Evolutionary conservation across 1,140 invertebrate genomes (phyloP), one percentile per base, ranked within the genome.

Genomic region (Drosophila miranda): DNA sequence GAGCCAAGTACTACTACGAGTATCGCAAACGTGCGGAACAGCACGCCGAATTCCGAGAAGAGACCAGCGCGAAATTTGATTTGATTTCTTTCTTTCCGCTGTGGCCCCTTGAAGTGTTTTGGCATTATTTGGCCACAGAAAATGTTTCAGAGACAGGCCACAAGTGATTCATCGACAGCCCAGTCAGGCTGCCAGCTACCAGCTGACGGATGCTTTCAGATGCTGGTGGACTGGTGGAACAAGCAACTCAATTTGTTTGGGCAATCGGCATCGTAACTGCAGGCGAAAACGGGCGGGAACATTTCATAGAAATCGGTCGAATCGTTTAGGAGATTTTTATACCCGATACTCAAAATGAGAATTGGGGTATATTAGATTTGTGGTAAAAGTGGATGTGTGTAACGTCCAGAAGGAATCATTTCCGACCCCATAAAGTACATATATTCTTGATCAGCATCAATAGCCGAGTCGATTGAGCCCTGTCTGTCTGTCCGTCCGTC

Each of bases 91-190:
- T 64, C 30, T 34, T 3, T 13, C 48, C 21, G 38, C 41, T 45
- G 19, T 16, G 57, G 42, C 43, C 30, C 68, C 73, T 66, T 73
- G 76, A 84, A 84, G 67, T 84, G 63, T 73, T 84, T 79, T 69
- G 80, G 79, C 79, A 82, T 83, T 72, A 75, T 72, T 83, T 26
- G 23, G 75, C 59, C 59, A 62, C 64, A 52, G 56, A 53, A 73
- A 66, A 63, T 67, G 58, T 56, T 48, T 57, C 26, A 45, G 44
- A 58, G 59, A 42, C 56, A 78, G 61, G 48, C 9, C 46, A 45
- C 19, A 56, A 62, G 21, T 69, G 62, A 74, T 53, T 57, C 53
- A 78, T 62, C 7, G 28, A 8, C 7, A 7, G 28, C 28, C 45
- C 62, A 57, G 58, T 56, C 57, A 46, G 30, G 9, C 30, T 19